Evolutionary conservation across 2,797 vertebrate species (phyloP).

Genomic region (Cephalopachus bancanus): DNA sequence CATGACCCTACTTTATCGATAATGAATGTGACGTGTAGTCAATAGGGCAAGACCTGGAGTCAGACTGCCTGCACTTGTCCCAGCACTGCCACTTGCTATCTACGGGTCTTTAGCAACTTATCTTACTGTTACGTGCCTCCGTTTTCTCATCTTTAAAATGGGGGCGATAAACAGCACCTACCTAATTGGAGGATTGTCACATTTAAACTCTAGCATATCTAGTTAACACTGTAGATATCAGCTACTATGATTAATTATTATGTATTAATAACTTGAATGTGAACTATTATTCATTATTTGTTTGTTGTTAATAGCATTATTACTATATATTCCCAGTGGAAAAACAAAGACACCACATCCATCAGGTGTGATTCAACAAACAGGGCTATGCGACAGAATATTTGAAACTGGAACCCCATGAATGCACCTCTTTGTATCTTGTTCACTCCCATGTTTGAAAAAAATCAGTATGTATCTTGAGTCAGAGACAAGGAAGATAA

Average conservation of each 20-base stretch:
- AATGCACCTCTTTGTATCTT: neutral
- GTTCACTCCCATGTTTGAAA: neutral
- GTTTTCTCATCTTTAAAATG: slow-evolving; percentile 43
- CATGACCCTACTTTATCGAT: neutral
- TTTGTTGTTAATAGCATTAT: slow-evolving; percentile 10
- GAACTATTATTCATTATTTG: neutral
- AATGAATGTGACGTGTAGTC: neutral
- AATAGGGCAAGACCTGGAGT: neutral
- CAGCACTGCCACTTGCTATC: neutral
- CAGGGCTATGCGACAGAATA: neutral
- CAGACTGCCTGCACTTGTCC: neutral
- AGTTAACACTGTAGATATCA: neutral
- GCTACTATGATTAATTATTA: neutral
- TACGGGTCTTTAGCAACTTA: neutral
- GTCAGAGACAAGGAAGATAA: neutral
- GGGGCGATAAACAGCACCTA: neutral
- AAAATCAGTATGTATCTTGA: neutral
- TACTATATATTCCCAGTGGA: slow-evolving; percentile 29
- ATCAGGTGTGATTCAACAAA: neutral
- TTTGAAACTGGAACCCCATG: neutral
- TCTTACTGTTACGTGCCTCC: neutral
- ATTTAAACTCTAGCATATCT: neutral
- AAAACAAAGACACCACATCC: neutral
- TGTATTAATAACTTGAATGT: neutral
- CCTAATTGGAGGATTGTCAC: neutral